Percentiles rank a stretch among this genome's conserved stretches.
Evolutionary conservation across 2,888 invertebrate genomes (phyloP).

Genomic region (Cantharis lateralis): DNA sequence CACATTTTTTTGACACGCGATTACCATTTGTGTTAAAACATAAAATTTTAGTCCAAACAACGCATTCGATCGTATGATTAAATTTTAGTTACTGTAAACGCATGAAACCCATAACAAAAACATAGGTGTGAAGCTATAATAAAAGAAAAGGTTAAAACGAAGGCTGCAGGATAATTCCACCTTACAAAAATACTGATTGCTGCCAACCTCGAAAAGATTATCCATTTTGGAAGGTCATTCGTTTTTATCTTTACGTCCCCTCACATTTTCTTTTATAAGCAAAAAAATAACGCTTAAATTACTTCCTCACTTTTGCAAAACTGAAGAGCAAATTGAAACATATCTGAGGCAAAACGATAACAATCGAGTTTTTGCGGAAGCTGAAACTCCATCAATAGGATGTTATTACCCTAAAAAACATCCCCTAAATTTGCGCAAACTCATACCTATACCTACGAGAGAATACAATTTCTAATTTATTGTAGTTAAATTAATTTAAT

Average conservation of each 20-base stretch:
- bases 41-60: constrained; percentile 5
- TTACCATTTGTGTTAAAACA: constrained; percentile 22
- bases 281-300: background rate
- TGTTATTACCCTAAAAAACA: background rate
- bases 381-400: background rate
- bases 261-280: background rate
- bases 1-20: constrained; percentile 25
- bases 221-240: constrained; percentile 9
- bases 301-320: background rate
- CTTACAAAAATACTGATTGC: background rate
- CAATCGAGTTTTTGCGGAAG: background rate
- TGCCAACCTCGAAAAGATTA: background rate
- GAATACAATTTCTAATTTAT: background rate
- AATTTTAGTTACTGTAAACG: constrained; percentile 13
- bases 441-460: background rate
- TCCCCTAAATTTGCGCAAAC: background rate
- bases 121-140: background rate
- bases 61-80: constrained; percentile 18
- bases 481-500: background rate
- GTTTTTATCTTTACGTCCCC: constrained; percentile 3
- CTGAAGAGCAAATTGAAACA: background rate
- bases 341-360: background rate
- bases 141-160: background rate
- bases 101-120: constrained; percentile 5
- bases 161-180: background rate